Conservation (phyloP, 2,888 invertebrate species). For the Mythimna albipuncta region DNA sequence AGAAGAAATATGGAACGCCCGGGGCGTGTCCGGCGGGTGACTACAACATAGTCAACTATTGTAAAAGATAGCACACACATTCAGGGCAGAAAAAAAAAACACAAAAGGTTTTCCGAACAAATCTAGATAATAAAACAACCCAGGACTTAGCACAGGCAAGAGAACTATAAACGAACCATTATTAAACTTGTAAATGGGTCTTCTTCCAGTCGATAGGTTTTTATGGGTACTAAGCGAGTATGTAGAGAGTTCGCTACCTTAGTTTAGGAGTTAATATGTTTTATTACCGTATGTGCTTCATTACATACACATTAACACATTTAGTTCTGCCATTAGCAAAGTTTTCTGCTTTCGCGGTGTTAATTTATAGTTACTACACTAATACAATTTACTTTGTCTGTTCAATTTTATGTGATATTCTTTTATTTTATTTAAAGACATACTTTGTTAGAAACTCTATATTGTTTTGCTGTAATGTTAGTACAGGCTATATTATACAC, state of each 20-base stretch:
- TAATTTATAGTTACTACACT: background rate
- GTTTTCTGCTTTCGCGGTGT: background rate
- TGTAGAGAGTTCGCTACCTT: background rate
- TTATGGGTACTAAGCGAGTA: conserved; percentile 8
- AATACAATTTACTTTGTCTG: background rate
- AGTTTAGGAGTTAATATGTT: conserved; percentile 8
- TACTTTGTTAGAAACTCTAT: too few species aligned
- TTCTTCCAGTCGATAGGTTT: conserved; percentile 20
- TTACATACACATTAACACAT: background rate
- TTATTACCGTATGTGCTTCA: background rate
- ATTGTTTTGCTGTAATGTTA: too few species aligned
- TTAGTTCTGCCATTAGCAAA: background rate
- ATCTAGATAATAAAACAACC: conserved; percentile 9
- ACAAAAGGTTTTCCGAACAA: conserved; percentile 3
- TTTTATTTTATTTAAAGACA: too few species aligned
- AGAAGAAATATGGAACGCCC: too few species aligned
- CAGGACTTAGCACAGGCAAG: background rate
- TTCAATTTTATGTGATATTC: background rate
- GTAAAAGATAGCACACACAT: background rate
- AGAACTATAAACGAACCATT: background rate
- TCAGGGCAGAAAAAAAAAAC: background rate
- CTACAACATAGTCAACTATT: too few species aligned
- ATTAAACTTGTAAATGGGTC: conserved; percentile 22
- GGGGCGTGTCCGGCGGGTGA: too few species aligned
- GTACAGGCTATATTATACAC: too few species aligned